phyloP scores from a whole-genome alignment of 2,797 vertebrate species.

The Passerculus sandwichensis region DNA sequence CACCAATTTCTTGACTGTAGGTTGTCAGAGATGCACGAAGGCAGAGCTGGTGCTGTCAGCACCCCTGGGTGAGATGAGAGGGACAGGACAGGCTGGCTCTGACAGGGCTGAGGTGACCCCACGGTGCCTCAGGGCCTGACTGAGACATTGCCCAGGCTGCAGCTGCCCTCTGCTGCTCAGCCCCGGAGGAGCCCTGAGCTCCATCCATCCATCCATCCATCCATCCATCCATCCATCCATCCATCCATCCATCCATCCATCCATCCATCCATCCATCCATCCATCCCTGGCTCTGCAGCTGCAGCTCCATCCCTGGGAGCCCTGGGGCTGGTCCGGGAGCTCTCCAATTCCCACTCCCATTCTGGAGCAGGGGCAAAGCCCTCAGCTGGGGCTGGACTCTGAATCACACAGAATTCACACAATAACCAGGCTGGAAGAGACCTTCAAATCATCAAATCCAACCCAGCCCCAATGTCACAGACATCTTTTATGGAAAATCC shows the following conservation, averaged over 20 bases:
- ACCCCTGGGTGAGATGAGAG: fast-evolving
- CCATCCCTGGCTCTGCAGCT: neutral
- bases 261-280: no score
- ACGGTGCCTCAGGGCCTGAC: fast-evolving
- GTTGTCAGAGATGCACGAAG: neutral
- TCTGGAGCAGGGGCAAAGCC: no score
- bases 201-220: no score
- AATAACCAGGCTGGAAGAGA: neutral
- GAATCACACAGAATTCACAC: neutral
- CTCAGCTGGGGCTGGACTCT: neutral
- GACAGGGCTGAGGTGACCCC: neutral
- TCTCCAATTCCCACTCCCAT: neutral
- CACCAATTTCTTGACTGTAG: neutral
- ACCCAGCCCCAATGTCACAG: no score
- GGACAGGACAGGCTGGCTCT: neutral
- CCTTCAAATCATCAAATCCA: neutral
- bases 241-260: no score
- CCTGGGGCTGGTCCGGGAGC: neutral
- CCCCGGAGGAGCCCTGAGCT: neutral
- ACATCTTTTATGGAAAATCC: no score
- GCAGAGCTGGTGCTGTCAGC: neutral
- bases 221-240: no score
- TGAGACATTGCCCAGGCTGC: neutral
- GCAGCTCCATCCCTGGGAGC: neutral
- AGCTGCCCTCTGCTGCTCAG: neutral